Base-by-base conservation (phyloP, 64 coral and sea anemone species). In the Acropora tenuis region DNA sequence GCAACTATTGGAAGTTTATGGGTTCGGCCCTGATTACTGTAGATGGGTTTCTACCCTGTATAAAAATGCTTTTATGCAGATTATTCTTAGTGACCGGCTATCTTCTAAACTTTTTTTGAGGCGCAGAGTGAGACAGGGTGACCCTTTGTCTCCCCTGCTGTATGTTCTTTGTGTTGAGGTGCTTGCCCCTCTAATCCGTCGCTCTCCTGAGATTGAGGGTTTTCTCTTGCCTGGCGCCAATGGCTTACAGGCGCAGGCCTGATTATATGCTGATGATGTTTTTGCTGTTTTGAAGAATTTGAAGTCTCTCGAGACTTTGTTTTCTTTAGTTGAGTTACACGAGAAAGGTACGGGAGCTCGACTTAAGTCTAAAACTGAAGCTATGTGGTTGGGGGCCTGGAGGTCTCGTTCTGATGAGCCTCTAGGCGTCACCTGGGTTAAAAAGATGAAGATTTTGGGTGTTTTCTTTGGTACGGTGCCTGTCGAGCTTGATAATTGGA, bases 241-340 rank as follows among this genome's bases (percentile, higher is more conserved):
- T 0, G 82, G 83, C 5, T 20, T 43, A 8, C 9, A 53, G 19
- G 43, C 18, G 4, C 52, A 87, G 15, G 47, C 86, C 3, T 66
- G 43, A 0, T 83, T 87, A 50, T 92, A 92, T 6, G 90, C 90
- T 1, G 90, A 92, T 6, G 90, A 92, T 11, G 75, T 63, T 3
- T 72, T 61, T 12, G 43, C 2, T 40, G 9, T 92, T 47, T 6
- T 90, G 0, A 81, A 72, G 2, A 41, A 8, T 30, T 61, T 55
- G 4, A 69, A 0, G 5, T 90, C 88, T 53, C 60, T 90, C 45
- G 10, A 55, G 5, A 18, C 0, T 90, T 2, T 30, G 41, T 0
- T 1, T 53, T 69, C 10, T 0, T 55, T 55, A 5, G 88, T 90
- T 0, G 6, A 73, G 15, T 40, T 3, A 1, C 80, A 44, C 43